Evolutionary conservation across 2,113 vertebrate species (phyloP).

Genomic region (Pyxicephalus adspersus): DNA sequence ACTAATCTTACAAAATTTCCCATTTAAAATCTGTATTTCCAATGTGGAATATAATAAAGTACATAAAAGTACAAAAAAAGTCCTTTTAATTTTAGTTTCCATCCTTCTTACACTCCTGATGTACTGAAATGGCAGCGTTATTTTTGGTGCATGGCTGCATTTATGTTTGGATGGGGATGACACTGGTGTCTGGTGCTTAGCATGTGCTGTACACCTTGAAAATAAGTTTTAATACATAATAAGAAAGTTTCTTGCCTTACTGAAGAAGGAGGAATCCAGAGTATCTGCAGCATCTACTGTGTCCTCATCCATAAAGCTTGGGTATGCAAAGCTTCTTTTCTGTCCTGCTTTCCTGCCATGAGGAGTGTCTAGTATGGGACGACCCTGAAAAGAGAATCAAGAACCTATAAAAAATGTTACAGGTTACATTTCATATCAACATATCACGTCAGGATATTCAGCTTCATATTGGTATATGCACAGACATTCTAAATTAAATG

Average conservation of each 20-base stretch:
- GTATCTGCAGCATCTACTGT: slow-evolving; percentile 81
- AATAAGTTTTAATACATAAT: neutral
- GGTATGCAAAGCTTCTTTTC: slow-evolving; percentile 84
- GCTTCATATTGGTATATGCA: no score
- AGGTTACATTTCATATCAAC: neutral
- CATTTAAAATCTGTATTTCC: no score
- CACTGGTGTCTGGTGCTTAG: neutral
- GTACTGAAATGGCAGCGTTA: no score
- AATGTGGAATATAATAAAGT: no score
- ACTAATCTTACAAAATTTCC: no score
- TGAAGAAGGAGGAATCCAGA: slow-evolving; percentile 89
- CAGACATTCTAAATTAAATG: no score
- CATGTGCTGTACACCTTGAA: neutral
- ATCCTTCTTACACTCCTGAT: no score
- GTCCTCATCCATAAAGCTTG: slow-evolving; percentile 91
- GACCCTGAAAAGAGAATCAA: slow-evolving; percentile 74
- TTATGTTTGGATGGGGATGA: neutral
- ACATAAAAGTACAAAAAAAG: no score
- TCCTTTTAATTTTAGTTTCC: no score
- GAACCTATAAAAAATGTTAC: neutral
- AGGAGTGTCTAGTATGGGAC: slow-evolving; percentile 76
- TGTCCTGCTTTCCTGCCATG: slow-evolving; percentile 69
- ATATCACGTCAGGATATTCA: no score
- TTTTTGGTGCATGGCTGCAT: no score
- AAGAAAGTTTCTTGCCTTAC: slow-evolving; percentile 81